Evolutionary conservation across 1,140 invertebrate species (phyloP).

Genomic region (Hypsibius dujardini): DNA sequence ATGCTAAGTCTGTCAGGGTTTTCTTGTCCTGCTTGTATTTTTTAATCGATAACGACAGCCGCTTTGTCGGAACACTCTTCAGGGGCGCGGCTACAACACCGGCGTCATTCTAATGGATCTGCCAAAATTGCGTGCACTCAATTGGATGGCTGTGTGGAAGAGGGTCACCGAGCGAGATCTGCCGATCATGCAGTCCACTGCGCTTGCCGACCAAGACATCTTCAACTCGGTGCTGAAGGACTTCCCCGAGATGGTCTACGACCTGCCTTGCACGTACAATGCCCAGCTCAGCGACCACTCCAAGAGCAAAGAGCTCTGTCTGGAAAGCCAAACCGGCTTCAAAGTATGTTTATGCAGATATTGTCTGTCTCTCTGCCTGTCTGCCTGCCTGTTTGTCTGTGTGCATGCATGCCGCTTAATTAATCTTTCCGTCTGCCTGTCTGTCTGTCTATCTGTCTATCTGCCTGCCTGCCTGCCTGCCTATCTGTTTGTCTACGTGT

Average conservation of each 20-base stretch:
- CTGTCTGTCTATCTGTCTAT: no score
- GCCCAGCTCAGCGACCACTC: slow-evolving; percentile 67
- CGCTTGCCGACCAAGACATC: slow-evolving; percentile 76
- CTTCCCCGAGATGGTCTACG: slow-evolving; percentile 52
- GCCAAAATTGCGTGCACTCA: slow-evolving; percentile 44
- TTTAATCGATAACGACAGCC: background rate
- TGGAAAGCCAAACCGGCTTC: slow-evolving; percentile 7
- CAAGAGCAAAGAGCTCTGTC: slow-evolving; percentile 1
- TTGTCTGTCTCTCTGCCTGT: no score
- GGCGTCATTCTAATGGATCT: slow-evolving; percentile 72
- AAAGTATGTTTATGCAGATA: background rate
- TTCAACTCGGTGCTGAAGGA: slow-evolving; percentile 73
- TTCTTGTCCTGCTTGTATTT: slow-evolving; percentile 19
- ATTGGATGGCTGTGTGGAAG: slow-evolving; percentile 60
- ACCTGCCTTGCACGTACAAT: slow-evolving; percentile 75
- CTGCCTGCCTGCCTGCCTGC: no score
- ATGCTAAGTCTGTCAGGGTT: background rate
- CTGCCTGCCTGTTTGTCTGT: no score
- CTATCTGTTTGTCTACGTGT: no score
- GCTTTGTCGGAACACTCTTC: background rate
- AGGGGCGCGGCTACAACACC: slow-evolving; percentile 55
- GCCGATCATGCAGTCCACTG: slow-evolving; percentile 49
- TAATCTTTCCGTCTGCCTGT: no score
- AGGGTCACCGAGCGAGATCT: slow-evolving; percentile 54
- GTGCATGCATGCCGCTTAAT: no score